Conservation (phyloP, 2,113 vertebrate genomes). For the Aphyosemion australe region DNA sequence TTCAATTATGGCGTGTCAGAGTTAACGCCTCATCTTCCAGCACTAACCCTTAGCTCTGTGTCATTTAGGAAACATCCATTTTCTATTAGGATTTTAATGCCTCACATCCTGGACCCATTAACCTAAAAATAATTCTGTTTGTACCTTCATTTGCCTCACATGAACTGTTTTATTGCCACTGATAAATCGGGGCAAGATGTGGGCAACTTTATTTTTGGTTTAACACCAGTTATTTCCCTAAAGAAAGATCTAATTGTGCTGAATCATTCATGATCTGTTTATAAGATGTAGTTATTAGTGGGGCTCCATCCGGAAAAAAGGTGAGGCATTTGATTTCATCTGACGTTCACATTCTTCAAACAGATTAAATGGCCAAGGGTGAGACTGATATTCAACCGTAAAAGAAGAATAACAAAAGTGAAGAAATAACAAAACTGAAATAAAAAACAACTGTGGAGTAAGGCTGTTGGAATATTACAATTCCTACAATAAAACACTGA, state of each 20-base stretch:
- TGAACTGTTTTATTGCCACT: no score
- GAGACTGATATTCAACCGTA: conserved; percentile 17
- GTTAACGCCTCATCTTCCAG: conserved; percentile 23
- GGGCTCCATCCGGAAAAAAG: conserved; percentile 25
- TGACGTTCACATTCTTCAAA: conserved; percentile 24
- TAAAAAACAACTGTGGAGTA: background rate
- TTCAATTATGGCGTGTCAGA: conserved; percentile 28
- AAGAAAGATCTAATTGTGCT: conserved; percentile 52
- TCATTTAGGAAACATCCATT: conserved; percentile 24
- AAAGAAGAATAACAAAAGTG: conserved; percentile 5
- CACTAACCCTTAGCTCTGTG: conserved; percentile 7
- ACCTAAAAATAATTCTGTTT: conserved; percentile 60
- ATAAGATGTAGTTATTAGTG: conserved; percentile 54
- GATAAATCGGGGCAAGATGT: background rate
- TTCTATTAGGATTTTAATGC: conserved; percentile 20
- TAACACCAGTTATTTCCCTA: conserved; percentile 66
- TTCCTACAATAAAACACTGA: conserved; percentile 25
- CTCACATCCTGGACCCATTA: conserved; percentile 37
- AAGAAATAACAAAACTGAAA: background rate
- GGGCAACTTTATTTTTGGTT: conserved; percentile 1
- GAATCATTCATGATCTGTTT: conserved; percentile 60
- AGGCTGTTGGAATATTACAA: no score
- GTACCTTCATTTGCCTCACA: no score
- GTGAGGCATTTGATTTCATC: conserved; percentile 43
- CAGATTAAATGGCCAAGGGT: conserved; percentile 7